These are phyloP conservation scores for Harpagus bidentatus DNA, from an alignment of 2,113 vertebrate genomes.

Conservation along the genomic window DNA sequence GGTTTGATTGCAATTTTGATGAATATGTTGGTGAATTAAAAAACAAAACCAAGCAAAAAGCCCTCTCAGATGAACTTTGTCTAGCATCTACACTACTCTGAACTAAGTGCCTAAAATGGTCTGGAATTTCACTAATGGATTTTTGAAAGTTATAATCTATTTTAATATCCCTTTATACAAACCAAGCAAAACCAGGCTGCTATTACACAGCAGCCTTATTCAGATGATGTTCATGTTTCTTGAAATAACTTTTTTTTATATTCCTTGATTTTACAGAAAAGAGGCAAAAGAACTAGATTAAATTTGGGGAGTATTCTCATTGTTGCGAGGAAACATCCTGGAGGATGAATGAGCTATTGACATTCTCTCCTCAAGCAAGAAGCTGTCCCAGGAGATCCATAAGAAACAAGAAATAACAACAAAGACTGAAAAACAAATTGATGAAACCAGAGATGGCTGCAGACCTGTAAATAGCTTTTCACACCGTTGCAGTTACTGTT, in stretches of 20 bases:
- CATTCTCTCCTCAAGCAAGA: slow-evolving; percentile 72
- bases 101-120: neutral
- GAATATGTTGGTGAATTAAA: neutral
- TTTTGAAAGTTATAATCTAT: slow-evolving; percentile 9
- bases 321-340: slow-evolving; percentile 63
- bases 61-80: neutral
- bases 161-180: neutral
- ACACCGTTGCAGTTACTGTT: slow-evolving; percentile 32
- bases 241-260: slow-evolving; percentile 37
- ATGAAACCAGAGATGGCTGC: slow-evolving; percentile 71
- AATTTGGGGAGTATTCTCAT: slow-evolving; percentile 47
- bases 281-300: slow-evolving; percentile 66
- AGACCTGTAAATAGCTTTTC: slow-evolving; percentile 71
- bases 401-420: slow-evolving; percentile 72
- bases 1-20: neutral
- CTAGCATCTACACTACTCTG: neutral
- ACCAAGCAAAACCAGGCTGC: neutral
- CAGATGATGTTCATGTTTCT: slow-evolving; percentile 20
- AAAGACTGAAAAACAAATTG: slow-evolving; percentile 75
- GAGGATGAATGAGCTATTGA: slow-evolving; percentile 72
- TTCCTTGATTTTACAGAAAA: slow-evolving; percentile 27
- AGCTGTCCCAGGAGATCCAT: slow-evolving; percentile 71
- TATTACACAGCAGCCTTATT: neutral
- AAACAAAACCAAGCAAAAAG: neutral
- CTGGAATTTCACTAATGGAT: neutral